Percentiles rank a stretch among this genome's conserved stretches.
These are phyloP conservation scores for Ormyrus pomaceus DNA, from an alignment of 2,888 invertebrate genomes.

Conservation along the genomic window DNA sequence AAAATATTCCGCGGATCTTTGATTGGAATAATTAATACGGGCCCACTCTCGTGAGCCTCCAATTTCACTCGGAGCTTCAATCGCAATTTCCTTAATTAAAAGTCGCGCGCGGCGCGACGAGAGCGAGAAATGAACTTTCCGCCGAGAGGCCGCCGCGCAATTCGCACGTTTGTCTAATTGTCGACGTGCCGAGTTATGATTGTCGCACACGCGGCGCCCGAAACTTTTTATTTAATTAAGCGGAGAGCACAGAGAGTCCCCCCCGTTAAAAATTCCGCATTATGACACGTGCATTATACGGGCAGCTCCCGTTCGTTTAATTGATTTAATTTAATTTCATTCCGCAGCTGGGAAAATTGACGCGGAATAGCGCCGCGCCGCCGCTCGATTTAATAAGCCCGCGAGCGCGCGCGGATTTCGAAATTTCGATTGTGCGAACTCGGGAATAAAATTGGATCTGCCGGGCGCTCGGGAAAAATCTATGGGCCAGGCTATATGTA, in stretches of 20 bases:
- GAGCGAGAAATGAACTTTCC: constrained; percentile 15
- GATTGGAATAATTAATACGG: too few relatives aligned
- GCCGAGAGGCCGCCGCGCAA: not conserved
- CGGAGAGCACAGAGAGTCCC: too few relatives aligned
- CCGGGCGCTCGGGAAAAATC: too few relatives aligned
- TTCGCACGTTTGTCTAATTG: constrained; percentile 28
- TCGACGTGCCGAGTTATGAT: not conserved
- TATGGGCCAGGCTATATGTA: not conserved
- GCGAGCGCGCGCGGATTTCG: not conserved
- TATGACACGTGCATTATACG: constrained; percentile 30
- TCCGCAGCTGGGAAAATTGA: constrained; percentile 18
- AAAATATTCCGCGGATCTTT: too few relatives aligned
- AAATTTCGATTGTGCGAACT: constrained; percentile 11
- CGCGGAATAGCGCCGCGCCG: too few relatives aligned
- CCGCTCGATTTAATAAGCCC: constrained; percentile 14
- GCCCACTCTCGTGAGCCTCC: too few relatives aligned
- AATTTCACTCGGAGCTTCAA: not conserved
- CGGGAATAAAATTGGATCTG: not conserved
- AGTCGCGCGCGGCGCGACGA: not conserved
- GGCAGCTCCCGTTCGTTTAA: constrained; percentile 7
- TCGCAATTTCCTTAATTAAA: constrained; percentile 32
- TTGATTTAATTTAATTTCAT: constrained; percentile 6
- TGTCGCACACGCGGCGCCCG: not conserved
- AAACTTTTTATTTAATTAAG: too few relatives aligned
- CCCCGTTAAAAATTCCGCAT: not conserved